Conservation (phyloP, 2,113 vertebrate species). For the Cercocebus atys region DNA sequence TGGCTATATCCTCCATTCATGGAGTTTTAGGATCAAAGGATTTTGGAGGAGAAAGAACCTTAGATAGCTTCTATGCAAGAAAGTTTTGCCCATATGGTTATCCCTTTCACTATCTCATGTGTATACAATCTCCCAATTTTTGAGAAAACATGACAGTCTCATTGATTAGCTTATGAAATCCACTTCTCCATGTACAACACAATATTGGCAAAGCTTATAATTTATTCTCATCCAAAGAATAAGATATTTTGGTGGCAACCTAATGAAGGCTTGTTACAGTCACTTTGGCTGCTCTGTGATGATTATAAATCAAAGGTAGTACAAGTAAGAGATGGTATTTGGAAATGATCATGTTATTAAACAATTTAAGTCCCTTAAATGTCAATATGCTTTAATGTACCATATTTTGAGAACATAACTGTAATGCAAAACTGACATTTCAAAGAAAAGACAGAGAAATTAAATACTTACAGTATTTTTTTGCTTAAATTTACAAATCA, state of each 20-base stretch:
- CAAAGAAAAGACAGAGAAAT: slow-evolving; percentile 1
- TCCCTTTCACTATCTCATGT: background rate
- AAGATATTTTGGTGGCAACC: background rate
- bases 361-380: background rate
- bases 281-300: background rate
- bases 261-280: background rate
- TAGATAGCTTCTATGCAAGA: background rate
- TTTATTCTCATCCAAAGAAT: background rate
- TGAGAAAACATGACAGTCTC: background rate
- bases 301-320: background rate
- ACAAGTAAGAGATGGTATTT: background rate
- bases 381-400: background rate
- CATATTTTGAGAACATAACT: background rate
- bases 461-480: background rate
- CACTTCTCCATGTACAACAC: background rate
- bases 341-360: background rate
- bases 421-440: background rate
- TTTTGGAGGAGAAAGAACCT: background rate
- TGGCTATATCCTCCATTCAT: background rate
- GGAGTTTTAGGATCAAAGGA: background rate
- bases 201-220: background rate
- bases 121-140: background rate
- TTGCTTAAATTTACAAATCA: background rate
- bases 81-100: background rate
- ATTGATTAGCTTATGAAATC: background rate